A percentile compares a stretch with the other conserved stretches of the same genome.
Evolutionary conservation across 2,113 vertebrate genomes (phyloP).

Genomic region (Isichthys henryi): DNA sequence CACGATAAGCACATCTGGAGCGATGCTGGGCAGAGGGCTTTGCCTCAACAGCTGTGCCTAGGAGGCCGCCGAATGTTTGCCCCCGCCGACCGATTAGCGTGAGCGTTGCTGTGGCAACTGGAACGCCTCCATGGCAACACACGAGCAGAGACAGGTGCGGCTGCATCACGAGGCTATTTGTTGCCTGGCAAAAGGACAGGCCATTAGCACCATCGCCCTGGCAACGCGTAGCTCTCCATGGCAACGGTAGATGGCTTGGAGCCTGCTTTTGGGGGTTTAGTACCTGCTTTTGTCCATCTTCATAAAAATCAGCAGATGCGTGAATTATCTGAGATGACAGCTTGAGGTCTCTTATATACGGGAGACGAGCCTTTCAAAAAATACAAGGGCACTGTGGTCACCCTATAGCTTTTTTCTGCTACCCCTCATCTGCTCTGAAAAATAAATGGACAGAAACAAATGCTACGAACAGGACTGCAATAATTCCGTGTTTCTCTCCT

Average conservation of each 20-base stretch:
- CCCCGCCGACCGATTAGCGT: conserved; percentile 49
- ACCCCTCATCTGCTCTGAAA: neutral
- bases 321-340: conserved; percentile 51
- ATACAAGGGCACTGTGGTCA: neutral
- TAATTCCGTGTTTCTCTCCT: neutral
- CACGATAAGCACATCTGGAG: conserved; percentile 70
- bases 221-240: conserved; percentile 73
- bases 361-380: conserved; percentile 42
- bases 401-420: neutral
- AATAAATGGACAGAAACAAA: conserved; percentile 10
- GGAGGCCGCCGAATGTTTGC: conserved; percentile 50
- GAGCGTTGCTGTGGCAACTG: conserved; percentile 49
- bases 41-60: conserved; percentile 54
- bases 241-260: conserved; percentile 70
- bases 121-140: conserved; percentile 61
- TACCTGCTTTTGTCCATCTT: conserved; percentile 43
- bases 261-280: conserved; percentile 45
- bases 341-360: conserved; percentile 46
- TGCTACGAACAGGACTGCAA: neutral
- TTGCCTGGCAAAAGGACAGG: conserved; percentile 74
- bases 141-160: conserved; percentile 63
- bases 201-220: conserved; percentile 78
- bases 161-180: conserved; percentile 72
- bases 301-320: conserved; percentile 43
- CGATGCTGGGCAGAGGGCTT: conserved; percentile 38